Evolutionary conservation across 2,888 invertebrate genomes (phyloP), one percentile per base, ranked within the genome.

Genomic region (Ashinkailepas kermadecensis): DNA sequence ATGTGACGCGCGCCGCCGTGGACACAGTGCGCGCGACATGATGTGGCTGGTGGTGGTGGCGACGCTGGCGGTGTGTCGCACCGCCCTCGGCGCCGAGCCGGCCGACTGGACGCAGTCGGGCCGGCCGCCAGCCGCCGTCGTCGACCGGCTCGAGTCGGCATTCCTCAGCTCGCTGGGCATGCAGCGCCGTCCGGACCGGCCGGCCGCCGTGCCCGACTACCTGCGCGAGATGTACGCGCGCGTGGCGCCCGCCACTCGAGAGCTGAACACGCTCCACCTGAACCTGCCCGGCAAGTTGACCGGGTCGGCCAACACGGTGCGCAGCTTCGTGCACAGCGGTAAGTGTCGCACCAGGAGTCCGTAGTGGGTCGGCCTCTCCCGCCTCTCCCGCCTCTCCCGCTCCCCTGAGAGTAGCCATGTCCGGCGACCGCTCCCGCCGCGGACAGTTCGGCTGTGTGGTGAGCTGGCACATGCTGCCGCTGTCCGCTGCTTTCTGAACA

Each of bases 151-250:
- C 81, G 92, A 92, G 87, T 87, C 89, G 81, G 90, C 88, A 84
- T 88, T 92, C 56, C 88, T 94, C 87, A 89, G 91, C 86, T 87
- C 91, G 88, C 89, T 92, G 85, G 92, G 92, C 74, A 88, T 92
- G 85, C 87, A 88, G 83, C 88, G 87, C 83, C 88, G 91, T 88
- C 93, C 90, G 84, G 88, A 87, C 87, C 88, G 1, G 79, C 79
- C n/a, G 6, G 13, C 25, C 12, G 89, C 89, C 81, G 90, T 96
- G 87, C 96, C 96, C 83, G 92, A 92, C 86, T 93, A 93, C 85
- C 91, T 96, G 91, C 91, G 92, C 87, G 90, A 93, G 87, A 89
- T 96, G 84, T 96, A 96, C 89, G 89, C 90, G 84, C 89, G 89
- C 13, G 79, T 79, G 23, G 57, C 79, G 85, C 92, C 93, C 85